These are phyloP conservation scores for Coluber constrictor DNA, from an alignment of 2,797 vertebrate genomes.

Conservation along the genomic window DNA sequence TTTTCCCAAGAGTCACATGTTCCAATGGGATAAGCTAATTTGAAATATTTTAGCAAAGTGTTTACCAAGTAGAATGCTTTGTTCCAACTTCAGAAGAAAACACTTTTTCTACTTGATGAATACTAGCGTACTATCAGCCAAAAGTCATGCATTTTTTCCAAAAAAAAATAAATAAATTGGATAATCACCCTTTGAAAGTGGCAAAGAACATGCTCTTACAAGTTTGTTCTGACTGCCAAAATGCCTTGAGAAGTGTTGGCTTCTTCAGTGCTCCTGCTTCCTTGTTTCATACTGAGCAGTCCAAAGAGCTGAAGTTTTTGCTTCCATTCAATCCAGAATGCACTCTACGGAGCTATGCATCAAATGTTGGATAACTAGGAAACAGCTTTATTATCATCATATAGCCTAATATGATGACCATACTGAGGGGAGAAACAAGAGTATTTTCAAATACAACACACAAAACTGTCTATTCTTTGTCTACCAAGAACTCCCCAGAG, in stretches of 20 bases:
- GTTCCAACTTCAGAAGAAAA: not conserved
- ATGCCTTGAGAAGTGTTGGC: not conserved
- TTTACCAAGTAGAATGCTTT: not conserved
- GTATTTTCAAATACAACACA: not conserved
- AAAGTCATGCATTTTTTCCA: not conserved
- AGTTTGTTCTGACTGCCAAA: not conserved
- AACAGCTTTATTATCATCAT: not conserved
- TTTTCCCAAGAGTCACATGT: not conserved
- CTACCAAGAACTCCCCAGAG: conserved; percentile 35
- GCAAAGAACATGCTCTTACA: not conserved
- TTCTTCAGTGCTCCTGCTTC: not conserved
- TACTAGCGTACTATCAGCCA: not conserved
- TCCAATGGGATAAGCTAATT: not conserved
- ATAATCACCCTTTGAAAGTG: not conserved
- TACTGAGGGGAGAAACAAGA: not conserved
- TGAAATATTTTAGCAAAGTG: not conserved
- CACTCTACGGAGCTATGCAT: not conserved
- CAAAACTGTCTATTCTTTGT: not conserved
- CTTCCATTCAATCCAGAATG: not conserved
- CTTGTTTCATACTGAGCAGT: not conserved
- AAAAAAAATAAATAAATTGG: not conserved
- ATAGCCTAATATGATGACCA: not conserved
- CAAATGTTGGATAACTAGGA: not conserved
- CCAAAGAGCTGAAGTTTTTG: not conserved
- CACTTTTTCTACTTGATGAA: not conserved